These are phyloP conservation scores for Miichthys miiuy DNA, from an alignment of 2,797 vertebrate genomes.

Conservation along the genomic window DNA sequence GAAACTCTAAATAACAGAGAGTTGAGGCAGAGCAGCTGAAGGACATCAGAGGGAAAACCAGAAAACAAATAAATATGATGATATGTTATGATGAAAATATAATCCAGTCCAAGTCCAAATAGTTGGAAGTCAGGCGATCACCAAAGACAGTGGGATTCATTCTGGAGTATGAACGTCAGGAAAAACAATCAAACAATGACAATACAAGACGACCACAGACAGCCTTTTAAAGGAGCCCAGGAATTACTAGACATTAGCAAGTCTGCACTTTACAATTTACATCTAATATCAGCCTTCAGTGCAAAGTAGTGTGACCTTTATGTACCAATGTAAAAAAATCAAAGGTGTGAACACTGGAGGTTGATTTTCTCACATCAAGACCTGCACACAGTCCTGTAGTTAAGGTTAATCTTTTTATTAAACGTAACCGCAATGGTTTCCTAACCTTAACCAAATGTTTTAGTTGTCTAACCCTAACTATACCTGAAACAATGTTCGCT, in stretches of 20 bases:
- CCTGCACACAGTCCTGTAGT: not conserved
- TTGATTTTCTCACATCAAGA: not conserved
- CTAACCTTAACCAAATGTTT: not conserved
- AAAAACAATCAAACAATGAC: too few relatives aligned
- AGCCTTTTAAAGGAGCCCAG: not conserved
- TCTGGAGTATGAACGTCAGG: too few relatives aligned
- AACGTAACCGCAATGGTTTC: not conserved
- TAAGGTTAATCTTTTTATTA: not conserved
- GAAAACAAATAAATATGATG: too few relatives aligned
- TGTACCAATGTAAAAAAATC: not conserved
- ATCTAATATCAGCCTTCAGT: not conserved
- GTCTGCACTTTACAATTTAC: not conserved
- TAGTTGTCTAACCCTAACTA: not conserved
- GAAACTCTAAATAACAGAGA: too few relatives aligned
- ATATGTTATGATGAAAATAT: too few relatives aligned
- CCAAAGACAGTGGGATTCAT: too few relatives aligned
- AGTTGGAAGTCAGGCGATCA: too few relatives aligned
- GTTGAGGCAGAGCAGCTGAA: too few relatives aligned
- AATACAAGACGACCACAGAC: too few relatives aligned
- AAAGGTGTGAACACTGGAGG: too few relatives aligned
- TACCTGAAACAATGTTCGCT: not conserved
- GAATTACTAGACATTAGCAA: not conserved
- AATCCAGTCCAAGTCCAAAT: too few relatives aligned
- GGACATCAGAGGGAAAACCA: too few relatives aligned
- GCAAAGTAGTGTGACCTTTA: not conserved